Evolutionary conservation across 1,140 invertebrate species (phyloP), one percentile per base, ranked within the genome.

Genomic region (Alviniconcha marisindica): DNA sequence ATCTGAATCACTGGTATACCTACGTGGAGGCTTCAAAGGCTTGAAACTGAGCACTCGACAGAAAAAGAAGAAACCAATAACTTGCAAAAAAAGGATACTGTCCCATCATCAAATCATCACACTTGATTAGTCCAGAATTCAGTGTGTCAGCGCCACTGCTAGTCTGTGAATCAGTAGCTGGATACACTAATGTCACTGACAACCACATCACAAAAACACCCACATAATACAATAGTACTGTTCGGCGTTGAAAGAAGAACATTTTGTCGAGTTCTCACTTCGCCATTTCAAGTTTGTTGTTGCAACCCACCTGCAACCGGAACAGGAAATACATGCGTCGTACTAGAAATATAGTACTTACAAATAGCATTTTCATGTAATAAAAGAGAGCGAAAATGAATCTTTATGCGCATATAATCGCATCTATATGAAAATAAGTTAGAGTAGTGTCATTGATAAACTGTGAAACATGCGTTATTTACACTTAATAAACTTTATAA

Each of bases 21-120:
- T n/a, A n/a, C n/a, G n/a, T n/a, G n/a, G n/a, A n/a, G n/a, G n/a
- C n/a, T n/a, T n/a, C n/a, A n/a, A n/a, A n/a, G n/a, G n/a, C n/a
- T n/a, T n/a, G n/a, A n/a, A n/a, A n/a, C n/a, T n/a, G n/a, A n/a
- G n/a, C n/a, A n/a, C n/a, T n/a, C n/a, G n/a, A n/a, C n/a, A n/a
- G n/a, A n/a, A n/a, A n/a, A n/a, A n/a, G n/a, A n/a, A n/a, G n/a
- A n/a, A n/a, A n/a, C n/a, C n/a, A n/a, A n/a, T n/a, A n/a, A n/a
- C n/a, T n/a, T n/a, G n/a, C n/a, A n/a, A n/a, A n/a, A 48, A 84
- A 87, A 87, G 86, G 86, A 85, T 87, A 91, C 83, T 91, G 90
- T 54, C 90, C 90, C 81, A 90, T 76, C 56, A 89, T 79, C 21
- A 91, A 74, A 24, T 88, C 81, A 51, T 83, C 77, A 82, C 88